These are phyloP conservation scores for Drosophila lowei DNA, from an alignment of 1,140 invertebrate species.

Conservation along the genomic window DNA sequence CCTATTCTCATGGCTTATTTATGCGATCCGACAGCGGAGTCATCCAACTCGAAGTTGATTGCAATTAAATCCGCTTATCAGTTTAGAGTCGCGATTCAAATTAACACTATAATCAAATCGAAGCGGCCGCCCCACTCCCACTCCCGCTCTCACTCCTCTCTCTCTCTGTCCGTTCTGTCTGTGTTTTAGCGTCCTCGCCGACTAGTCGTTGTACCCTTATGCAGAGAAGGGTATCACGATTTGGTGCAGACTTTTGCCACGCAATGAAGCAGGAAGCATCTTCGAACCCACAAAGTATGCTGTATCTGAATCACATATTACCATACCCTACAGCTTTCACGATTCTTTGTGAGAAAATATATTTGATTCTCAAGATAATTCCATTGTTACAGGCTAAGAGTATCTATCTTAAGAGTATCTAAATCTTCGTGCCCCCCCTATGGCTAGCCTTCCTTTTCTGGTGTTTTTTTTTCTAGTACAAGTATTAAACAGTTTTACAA, in stretches of 20 bases:
- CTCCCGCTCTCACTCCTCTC: neutral
- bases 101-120: slow-evolving; percentile 51
- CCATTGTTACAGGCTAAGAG: too few relatives aligned
- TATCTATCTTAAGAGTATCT: too few relatives aligned
- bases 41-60: slow-evolving; percentile 53
- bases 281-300: too few relatives aligned
- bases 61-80: slow-evolving; percentile 78
- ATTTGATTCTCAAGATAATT: too few relatives aligned
- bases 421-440: too few relatives aligned
- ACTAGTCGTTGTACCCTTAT: slow-evolving; percentile 22
- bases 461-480: slow-evolving; percentile 2
- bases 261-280: too few relatives aligned
- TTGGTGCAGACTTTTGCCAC: too few relatives aligned
- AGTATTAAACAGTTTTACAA: slow-evolving; percentile 79
- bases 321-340: too few relatives aligned
- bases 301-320: too few relatives aligned
- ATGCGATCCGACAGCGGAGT: slow-evolving; percentile 58
- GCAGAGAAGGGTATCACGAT: too few relatives aligned
- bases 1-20: slow-evolving; percentile 47
- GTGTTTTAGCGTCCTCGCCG: slow-evolving; percentile 52
- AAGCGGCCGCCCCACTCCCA: neutral
- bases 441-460: neutral
- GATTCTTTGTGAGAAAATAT: too few relatives aligned
- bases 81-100: slow-evolving; percentile 64
- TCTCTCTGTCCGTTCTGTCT: neutral